Base-by-base conservation (phyloP, 2,888 invertebrate species). In the Cryptocephalus primarius region DNA sequence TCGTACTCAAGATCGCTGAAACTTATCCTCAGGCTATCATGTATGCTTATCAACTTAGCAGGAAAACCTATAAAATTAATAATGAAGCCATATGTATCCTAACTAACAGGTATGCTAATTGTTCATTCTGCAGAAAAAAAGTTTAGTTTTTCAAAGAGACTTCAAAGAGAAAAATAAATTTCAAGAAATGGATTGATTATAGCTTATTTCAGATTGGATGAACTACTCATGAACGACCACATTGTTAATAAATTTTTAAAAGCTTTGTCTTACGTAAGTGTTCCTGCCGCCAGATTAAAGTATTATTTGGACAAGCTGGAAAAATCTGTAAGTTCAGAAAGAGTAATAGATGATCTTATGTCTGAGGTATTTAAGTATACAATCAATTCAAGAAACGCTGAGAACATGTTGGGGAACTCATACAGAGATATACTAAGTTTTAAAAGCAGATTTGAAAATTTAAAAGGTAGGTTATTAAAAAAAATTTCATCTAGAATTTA, bases 21-120 rank as follows among this genome's bases (percentile, higher is more conserved):
- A 65, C 68, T 8, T 83, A 82, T 66, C 83, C 83, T 1, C 73
- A 79, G 60, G 78, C 80, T 9, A 65, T 78, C 14, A 69, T 75
- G 48, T 74, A 75, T 46, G 64, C 72, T 4, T 73, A 75, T 51
- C 66, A 68, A 34, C 54, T 76, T 13, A 72, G 70, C 39, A 61
- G 68, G 42, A 70, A 73, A 52, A 69, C 68, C 38, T 71, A 66
- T 44, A 60, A 61, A 1, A 54, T 58, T 39, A 48, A 58, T 38
- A 44, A 45, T 39, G 54, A 53, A 48, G 54, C 53, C 33, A 50
- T 39, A 39, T 6, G 22, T 22, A 32, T 49, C 22, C 39, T 63
- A 11, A 56, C 56, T n/a, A 39, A 58, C 43, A 57, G 53, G 63
- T 63, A 54, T 22, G 22, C 22, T 38, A 32, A 47, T 10, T 41